phyloP scores from a whole-genome alignment of 2,797 vertebrate species.

The Ctenochaetus hawaiiensis region DNA sequence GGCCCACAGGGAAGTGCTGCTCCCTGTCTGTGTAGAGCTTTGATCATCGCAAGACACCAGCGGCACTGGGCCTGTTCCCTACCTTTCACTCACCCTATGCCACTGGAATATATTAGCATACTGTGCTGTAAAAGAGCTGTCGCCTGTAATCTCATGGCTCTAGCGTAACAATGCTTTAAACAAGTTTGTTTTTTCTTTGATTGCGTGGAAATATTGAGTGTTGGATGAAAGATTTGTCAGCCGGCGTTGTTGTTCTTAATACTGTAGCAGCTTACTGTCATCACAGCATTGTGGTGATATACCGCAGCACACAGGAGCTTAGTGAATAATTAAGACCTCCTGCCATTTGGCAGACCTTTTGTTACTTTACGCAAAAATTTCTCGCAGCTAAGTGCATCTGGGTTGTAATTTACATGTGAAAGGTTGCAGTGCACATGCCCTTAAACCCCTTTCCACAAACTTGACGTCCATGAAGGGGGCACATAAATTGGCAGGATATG shows the following conservation, averaged over 20 bases:
- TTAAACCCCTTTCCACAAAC: constrained; percentile 29
- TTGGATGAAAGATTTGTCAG: constrained; percentile 56
- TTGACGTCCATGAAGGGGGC: constrained; percentile 25
- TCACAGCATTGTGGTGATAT: constrained; percentile 29
- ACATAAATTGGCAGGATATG: constrained; percentile 36
- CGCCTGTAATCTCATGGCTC: constrained; percentile 48
- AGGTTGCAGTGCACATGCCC: constrained; percentile 29
- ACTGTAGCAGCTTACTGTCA: constrained; percentile 56
- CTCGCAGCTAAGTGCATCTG: constrained; percentile 9
- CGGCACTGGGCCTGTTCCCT: constrained; percentile 61
- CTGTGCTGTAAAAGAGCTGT: constrained; percentile 60
- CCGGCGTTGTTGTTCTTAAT: constrained; percentile 24
- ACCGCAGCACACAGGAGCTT: constrained; percentile 27
- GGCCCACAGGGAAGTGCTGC: constrained; percentile 66
- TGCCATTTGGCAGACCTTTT: constrained; percentile 47
- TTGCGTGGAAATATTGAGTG: constrained; percentile 32
- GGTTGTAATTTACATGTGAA: constrained; percentile 43
- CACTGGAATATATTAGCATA: constrained; percentile 71
- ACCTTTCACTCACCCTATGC: constrained; percentile 67
- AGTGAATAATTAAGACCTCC: constrained; percentile 45
- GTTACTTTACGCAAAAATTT: constrained; percentile 36
- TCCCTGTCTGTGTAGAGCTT: constrained; percentile 69
- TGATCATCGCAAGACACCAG: constrained; percentile 77
- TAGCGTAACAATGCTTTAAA: constrained; percentile 62
- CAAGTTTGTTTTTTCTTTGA: constrained; percentile 50